A percentile compares a stretch with the other conserved stretches of the same genome.
phyloP scores from a whole-genome alignment of 2,797 vertebrate genomes.

The Acrocephalus scirpaceus region DNA sequence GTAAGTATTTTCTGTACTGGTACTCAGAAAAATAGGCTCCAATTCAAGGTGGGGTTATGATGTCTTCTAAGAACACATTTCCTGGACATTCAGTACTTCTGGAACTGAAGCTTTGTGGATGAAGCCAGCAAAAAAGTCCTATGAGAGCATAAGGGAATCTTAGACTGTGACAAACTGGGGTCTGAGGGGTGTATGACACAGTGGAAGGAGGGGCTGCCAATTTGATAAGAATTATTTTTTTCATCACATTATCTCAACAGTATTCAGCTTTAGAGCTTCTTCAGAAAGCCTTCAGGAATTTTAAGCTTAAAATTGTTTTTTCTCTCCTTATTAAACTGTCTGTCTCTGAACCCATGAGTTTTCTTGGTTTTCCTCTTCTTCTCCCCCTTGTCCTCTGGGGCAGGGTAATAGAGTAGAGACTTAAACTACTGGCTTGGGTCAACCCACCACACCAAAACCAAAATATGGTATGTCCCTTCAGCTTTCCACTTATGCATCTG shows the following conservation, averaged over 20 bases:
- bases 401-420: background rate
- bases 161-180: background rate
- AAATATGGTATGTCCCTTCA: background rate
- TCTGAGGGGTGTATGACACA: background rate
- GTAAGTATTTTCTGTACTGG: background rate
- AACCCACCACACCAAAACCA: background rate
- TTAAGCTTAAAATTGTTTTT: background rate
- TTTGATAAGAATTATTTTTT: background rate
- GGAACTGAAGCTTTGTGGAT: background rate
- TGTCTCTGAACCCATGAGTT: background rate
- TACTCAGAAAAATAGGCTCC: background rate
- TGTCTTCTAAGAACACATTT: background rate
- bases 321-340: background rate
- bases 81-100: background rate
- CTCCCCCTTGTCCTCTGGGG: background rate
- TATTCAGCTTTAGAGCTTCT: background rate
- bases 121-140: background rate
- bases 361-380: background rate
- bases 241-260: background rate
- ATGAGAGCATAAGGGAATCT: background rate
- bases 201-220: background rate
- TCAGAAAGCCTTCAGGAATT: background rate
- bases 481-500: background rate
- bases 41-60: background rate
- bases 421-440: background rate